Evolutionary conservation across 2,888 invertebrate genomes (phyloP).

Genomic region (Sturmia bella): DNA sequence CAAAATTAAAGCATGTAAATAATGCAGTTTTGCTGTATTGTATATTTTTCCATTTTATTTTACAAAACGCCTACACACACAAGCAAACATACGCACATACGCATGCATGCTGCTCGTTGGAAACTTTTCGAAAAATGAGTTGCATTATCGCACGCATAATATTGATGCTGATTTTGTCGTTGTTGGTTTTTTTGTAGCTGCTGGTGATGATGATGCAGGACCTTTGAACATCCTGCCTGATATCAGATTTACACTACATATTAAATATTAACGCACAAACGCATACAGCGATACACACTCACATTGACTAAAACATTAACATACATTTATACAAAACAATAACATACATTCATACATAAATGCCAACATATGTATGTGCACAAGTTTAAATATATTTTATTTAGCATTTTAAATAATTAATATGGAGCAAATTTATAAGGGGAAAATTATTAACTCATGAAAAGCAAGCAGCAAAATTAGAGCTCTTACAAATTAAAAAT

Average conservation of each 20-base stretch:
- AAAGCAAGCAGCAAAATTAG: no score
- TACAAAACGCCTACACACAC: conserved; percentile 53
- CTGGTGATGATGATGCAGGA: conserved; percentile 63
- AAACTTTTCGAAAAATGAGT: conserved; percentile 65
- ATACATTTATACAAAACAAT: conserved; percentile 22
- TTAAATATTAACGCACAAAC: conserved; percentile 43
- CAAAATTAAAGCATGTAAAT: conserved; percentile 9
- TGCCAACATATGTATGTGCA: background rate
- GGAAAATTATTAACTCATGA: no score
- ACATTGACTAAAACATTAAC: conserved; percentile 26
- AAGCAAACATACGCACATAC: background rate
- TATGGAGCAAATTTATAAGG: background rate
- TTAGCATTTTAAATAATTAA: no score
- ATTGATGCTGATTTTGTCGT: conserved; percentile 63
- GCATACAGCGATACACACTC: conserved; percentile 9
- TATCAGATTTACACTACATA: conserved; percentile 69
- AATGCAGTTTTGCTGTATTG: conserved; percentile 35
- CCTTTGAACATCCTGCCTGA: conserved; percentile 64
- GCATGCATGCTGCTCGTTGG: background rate
- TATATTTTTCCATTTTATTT: conserved; percentile 28
- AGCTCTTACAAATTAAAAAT: no score
- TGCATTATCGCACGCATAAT: conserved; percentile 70
- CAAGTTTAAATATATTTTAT: no score
- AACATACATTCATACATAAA: conserved; percentile 11
- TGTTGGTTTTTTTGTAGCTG: conserved; percentile 48